These are phyloP conservation scores for Myotis vivesi DNA, from an alignment of 2,797 vertebrate species.

Conservation along the genomic window DNA sequence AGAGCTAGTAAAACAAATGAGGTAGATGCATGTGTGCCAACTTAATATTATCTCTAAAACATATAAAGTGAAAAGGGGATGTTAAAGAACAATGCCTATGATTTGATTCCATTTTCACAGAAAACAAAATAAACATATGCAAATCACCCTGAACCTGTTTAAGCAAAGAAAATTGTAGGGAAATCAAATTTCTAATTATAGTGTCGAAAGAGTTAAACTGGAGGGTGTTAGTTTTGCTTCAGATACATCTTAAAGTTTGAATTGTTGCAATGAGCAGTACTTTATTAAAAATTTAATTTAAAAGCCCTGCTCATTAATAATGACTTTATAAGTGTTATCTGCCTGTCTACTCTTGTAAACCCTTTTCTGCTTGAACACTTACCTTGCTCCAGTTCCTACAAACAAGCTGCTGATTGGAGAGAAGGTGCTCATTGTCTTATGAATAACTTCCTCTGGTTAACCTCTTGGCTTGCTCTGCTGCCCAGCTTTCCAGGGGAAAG, in stretches of 20 bases:
- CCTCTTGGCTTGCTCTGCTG: neutral
- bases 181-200: neutral
- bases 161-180: neutral
- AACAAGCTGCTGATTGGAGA: neutral
- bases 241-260: neutral
- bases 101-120: neutral
- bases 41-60: neutral
- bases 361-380: neutral
- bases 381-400: conserved; percentile 10
- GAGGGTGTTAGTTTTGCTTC: neutral
- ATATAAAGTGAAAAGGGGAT: neutral
- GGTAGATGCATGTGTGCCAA: neutral
- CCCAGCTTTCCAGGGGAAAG: neutral
- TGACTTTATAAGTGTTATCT: neutral
- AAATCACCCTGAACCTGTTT: neutral
- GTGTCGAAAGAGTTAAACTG: neutral
- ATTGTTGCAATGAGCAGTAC: neutral
- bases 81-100: neutral
- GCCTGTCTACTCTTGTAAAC: neutral
- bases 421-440: conserved; percentile 40
- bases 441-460: conserved; percentile 17
- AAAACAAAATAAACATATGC: neutral
- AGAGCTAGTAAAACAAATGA: neutral
- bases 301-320: neutral
- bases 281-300: neutral